Base-by-base conservation (phyloP, 2,113 vertebrate genomes). In the Cygnus buccinator region DNA sequence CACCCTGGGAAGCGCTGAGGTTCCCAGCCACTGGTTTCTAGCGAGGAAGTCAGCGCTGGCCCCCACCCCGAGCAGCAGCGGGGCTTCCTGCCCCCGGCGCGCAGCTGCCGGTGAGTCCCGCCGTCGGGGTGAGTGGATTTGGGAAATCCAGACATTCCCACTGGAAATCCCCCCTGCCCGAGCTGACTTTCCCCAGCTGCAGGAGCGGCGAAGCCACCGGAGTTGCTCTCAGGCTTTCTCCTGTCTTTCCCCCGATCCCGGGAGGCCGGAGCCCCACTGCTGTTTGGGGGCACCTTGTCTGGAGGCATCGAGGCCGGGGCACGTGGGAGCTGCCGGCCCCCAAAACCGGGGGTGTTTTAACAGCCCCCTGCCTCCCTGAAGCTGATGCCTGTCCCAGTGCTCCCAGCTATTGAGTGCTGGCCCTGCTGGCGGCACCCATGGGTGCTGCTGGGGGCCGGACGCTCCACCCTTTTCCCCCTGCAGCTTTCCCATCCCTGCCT, bases 91-190 rank as follows among this genome's bases (percentile, higher is more conserved):
- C 39, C 25, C 15, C 1, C 6, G 4, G 2, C 1, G 4, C 3
- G 2, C 11, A 6, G 65, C 55, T 46, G 31, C 55, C 0, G 0
- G 26, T 2, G 59, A 65, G 48, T 43, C 58, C 46, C 3, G 4
- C 65, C 50, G 16, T 4, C 18, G 1, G 7, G 43, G 20, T 15
- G 84, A 33, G 63, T 1, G 43, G 23, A 61, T 73, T 46, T 82
- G 70, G 94, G 94, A 93, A 94, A 82, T n/a, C 48, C 87, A 86
- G 65, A 48, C 85, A 93, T 95, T 96, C 94, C 96, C 95, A 0
- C 9, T 86, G 93, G 95, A 97, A 97, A 96, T 84, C 90, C 96
- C 95, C 96, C 33, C 39, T 26, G 62, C 14, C 23, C 1, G 0
- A 74, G 76, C 73, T 50, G 88, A 31, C 21, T 67, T 54, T 82